Base-by-base conservation (phyloP, 2,113 vertebrate genomes). In the Tretioscincus oriximinensis region DNA sequence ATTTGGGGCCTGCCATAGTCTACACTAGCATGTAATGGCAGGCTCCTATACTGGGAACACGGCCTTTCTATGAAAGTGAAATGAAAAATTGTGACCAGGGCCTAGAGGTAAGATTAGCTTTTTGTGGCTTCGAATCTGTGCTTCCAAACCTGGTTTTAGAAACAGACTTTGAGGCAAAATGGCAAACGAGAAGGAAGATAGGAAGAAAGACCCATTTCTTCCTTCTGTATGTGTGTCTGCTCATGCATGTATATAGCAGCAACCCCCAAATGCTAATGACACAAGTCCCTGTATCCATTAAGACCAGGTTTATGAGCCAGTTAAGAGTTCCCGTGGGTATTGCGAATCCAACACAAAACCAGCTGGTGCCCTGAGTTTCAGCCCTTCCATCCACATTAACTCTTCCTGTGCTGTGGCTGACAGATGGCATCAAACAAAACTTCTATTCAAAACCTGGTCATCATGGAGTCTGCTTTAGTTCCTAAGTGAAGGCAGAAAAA, bases 301-400 rank as follows among this genome's bases (percentile, higher is more conserved):
- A 66, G 70, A 49, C 45, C 79, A 60, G 49, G 80, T 81, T 81
- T 81, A 74, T 60, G 80, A 81, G 72, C 49, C 24, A 74, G 80
- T 81, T 67, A 75, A 81, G 72, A 45, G 72, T 58, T 74, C 80
- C 29, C 80, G 14, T 35, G 80, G 80, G 80, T 16, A 73, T 60
- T 7, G 7, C 58, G 72, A 67, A 75, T 81, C 49, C 18, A 5
- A 67, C 18, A 70, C 28, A 73, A 80, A 66, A 67, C 29, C 80
- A 81, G 80, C 80, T 75, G 80, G 72, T 75, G 80, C 72, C 80
- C 63, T 60, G 72, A 81, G 63, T 67, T 54, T 63, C 21, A 61
- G 72, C 71, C 72, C 74, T 26, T 16, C 72, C 49, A 45, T 67
- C 28, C 16, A 67, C 0, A 11, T 81, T 81, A 81, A 81, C 80